phyloP scores from a whole-genome alignment of 2,888 invertebrate genomes.

The Leptopilina myrica region DNA sequence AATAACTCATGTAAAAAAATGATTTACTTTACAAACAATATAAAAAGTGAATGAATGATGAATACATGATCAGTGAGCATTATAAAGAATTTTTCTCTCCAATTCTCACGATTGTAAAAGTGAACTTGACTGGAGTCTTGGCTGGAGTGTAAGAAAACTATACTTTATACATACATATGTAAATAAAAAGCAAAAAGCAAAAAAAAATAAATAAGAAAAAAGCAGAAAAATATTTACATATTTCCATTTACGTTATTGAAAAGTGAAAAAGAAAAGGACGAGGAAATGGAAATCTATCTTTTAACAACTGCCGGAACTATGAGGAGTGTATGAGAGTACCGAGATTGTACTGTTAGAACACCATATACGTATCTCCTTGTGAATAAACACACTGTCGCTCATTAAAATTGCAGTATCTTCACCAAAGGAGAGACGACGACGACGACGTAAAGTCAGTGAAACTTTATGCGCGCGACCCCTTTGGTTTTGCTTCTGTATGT shows the following conservation, averaged over 20 bases:
- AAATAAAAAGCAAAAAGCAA: background rate
- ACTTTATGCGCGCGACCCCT: conserved; percentile 58
- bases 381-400: conserved; percentile 61
- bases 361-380: conserved; percentile 13
- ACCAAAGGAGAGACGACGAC: conserved; percentile 38
- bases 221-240: conserved; percentile 2
- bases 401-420: conserved; percentile 64
- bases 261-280: background rate
- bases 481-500: conserved; percentile 42
- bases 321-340: conserved; percentile 14
- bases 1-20: no score
- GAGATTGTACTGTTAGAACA: conserved; percentile 34
- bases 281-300: conserved; percentile 27
- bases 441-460: conserved; percentile 46
- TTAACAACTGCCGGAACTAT: conserved; percentile 32
- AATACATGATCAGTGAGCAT: no score
- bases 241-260: background rate
- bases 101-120: no score
- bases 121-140: no score
- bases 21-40: no score
- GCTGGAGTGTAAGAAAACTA: no score
- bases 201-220: background rate
- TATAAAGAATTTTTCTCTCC: no score
- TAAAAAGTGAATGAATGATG: no score
- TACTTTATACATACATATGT: background rate